A percentile compares a stretch with the other conserved stretches of the same genome.
These are phyloP conservation scores for Siniperca undulata DNA, from an alignment of 2,797 vertebrate species.

Conservation along the genomic window DNA sequence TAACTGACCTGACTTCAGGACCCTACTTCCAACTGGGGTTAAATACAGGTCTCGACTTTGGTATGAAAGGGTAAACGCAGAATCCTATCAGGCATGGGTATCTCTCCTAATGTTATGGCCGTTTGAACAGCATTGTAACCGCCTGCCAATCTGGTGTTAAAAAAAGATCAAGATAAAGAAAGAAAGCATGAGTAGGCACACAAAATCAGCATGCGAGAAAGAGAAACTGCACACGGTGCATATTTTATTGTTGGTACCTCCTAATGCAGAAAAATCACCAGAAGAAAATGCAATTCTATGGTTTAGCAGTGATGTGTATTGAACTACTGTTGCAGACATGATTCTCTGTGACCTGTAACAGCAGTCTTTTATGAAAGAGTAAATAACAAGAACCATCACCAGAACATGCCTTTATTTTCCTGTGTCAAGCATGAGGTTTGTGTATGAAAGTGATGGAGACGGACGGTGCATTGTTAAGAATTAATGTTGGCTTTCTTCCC, in stretches of 20 bases:
- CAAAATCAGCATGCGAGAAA: conserved; percentile 6
- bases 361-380: conserved; percentile 10
- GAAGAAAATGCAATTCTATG: conserved; percentile 31
- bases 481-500: background rate
- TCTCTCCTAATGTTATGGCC: background rate
- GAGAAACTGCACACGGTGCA: conserved; percentile 19
- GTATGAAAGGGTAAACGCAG: conserved; percentile 9
- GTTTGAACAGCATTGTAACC: background rate
- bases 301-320: conserved; percentile 33
- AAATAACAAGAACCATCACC: conserved; percentile 19
- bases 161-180: background rate
- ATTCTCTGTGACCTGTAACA: conserved; percentile 50
- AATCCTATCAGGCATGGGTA: background rate
- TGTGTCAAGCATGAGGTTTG: conserved; percentile 8
- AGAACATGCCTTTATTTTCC: conserved; percentile 17
- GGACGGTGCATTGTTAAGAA: background rate
- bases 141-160: background rate
- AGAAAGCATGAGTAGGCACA: background rate
- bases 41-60: conserved; percentile 9
- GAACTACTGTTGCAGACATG: conserved; percentile 23
- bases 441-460: conserved; percentile 1
- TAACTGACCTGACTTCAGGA: conserved; percentile 26
- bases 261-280: conserved; percentile 26
- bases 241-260: conserved; percentile 20
- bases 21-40: background rate